These are phyloP conservation scores for Musca vetustissima DNA, from an alignment of 1,140 invertebrate species.

Conservation along the genomic window DNA sequence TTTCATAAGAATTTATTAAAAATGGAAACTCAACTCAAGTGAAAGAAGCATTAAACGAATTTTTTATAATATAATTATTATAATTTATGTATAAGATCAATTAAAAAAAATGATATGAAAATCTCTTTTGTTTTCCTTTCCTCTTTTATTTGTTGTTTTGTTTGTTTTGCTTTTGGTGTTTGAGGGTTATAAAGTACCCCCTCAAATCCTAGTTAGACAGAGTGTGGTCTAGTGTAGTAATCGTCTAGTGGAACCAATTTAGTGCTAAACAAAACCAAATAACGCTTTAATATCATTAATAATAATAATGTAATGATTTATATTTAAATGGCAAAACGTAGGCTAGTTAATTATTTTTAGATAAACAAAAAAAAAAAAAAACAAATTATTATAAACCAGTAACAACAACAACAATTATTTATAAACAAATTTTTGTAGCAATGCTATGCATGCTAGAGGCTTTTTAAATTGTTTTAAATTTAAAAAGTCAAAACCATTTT, in stretches of 20 bases:
- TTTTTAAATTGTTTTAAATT: conserved; percentile 27
- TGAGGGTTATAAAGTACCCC: too few relatives aligned
- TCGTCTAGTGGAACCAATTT: too few relatives aligned
- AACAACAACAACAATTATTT: background rate
- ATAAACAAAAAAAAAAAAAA: background rate
- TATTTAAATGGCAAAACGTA: background rate
- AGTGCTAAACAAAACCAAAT: background rate
- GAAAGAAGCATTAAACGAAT: too few relatives aligned
- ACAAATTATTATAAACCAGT: background rate
- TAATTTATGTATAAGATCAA: too few relatives aligned
- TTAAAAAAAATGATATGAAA: too few relatives aligned
- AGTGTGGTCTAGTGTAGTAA: background rate
- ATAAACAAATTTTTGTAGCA: background rate
- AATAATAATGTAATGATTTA: background rate
- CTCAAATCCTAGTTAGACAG: background rate
- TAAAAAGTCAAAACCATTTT: conserved; percentile 1
- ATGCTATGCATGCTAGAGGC: background rate
- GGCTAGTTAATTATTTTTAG: conserved; percentile 1
- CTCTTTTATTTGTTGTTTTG: too few relatives aligned
- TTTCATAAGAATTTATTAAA: too few relatives aligned
- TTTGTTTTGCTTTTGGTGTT: too few relatives aligned
- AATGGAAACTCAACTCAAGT: too few relatives aligned
- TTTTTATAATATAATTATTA: too few relatives aligned
- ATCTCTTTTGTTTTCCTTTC: too few relatives aligned
- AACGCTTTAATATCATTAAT: conserved; percentile 15